These are phyloP conservation scores for Trichechus manatus DNA, from an alignment of 2,113 vertebrate species.

Conservation along the genomic window DNA sequence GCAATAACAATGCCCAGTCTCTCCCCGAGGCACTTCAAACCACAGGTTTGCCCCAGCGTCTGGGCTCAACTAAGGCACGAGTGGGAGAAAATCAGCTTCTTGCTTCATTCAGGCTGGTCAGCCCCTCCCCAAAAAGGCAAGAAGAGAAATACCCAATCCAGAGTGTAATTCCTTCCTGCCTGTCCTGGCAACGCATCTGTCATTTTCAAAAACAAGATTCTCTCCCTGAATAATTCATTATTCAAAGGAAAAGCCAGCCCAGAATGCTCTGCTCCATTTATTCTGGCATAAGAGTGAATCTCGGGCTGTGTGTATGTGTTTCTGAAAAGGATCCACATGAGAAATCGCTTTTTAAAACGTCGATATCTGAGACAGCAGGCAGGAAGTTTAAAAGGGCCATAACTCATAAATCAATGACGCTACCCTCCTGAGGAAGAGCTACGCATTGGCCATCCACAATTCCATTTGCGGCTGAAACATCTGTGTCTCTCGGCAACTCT, in stretches of 20 bases:
- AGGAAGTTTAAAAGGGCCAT: constrained; percentile 86
- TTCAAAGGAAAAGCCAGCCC: constrained; percentile 77
- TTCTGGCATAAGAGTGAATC: constrained; percentile 82
- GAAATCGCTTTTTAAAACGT: constrained; percentile 84
- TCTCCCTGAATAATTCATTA: constrained; percentile 84
- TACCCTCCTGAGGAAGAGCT: constrained; percentile 73
- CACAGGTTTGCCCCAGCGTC: neutral
- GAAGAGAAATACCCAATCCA: constrained; percentile 6
- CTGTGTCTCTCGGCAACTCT: neutral
- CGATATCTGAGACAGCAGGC: constrained; percentile 82
- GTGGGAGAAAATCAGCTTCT: neutral
- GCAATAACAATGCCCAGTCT: neutral
- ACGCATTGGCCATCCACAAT: constrained; percentile 76
- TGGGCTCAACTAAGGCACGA: neutral
- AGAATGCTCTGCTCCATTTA: constrained; percentile 74
- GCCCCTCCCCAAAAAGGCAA: constrained; percentile 41
- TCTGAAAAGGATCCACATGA: constrained; percentile 85
- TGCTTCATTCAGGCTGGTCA: neutral
- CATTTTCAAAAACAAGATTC: constrained; percentile 74
- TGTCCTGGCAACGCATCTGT: constrained; percentile 66
- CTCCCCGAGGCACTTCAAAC: neutral
- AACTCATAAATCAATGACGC: constrained; percentile 85
- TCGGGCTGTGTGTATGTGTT: neutral
- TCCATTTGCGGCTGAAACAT: constrained; percentile 68
- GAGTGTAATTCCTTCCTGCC: constrained; percentile 71